These are phyloP conservation scores for Musca domestica DNA, from an alignment of 1,140 invertebrate genomes.

Conservation along the genomic window DNA sequence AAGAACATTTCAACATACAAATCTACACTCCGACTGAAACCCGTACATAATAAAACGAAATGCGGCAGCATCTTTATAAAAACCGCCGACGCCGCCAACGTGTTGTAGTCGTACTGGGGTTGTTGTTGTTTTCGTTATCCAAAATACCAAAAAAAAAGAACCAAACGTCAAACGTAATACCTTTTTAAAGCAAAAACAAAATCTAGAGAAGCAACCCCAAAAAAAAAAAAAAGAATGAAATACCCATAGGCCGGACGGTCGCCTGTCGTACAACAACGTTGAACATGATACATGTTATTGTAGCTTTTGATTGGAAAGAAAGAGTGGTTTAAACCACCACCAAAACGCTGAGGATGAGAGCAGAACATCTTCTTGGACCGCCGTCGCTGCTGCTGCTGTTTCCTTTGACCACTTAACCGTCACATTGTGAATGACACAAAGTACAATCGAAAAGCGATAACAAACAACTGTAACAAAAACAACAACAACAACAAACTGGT, in stretches of 20 bases:
- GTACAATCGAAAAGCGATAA: constrained; percentile 22
- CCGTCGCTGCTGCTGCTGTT: background rate
- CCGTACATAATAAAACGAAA: constrained; percentile 13
- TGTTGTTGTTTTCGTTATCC: background rate
- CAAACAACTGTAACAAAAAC: constrained; percentile 4
- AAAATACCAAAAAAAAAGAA: too few species aligned
- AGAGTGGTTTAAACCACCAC: too few species aligned
- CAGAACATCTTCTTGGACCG: too few species aligned
- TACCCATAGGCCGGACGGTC: background rate
- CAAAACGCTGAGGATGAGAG: too few species aligned
- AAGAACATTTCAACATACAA: constrained; percentile 9
- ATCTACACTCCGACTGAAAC: background rate
- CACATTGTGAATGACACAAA: constrained; percentile 18
- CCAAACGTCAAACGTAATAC: constrained; percentile 8
- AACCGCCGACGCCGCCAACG: constrained; percentile 20
- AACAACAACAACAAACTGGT: constrained; percentile 1
- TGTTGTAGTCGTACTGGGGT: constrained; percentile 1
- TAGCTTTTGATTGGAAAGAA: background rate
- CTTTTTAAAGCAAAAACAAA: constrained; percentile 9
- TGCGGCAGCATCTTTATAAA: constrained; percentile 20
- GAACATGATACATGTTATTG: constrained; percentile 7
- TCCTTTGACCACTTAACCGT: constrained; percentile 15
- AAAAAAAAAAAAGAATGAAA: background rate
- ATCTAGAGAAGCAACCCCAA: background rate
- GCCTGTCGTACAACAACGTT: too few species aligned